phyloP scores from a whole-genome alignment of 2,113 vertebrate species.

The Sander lucioperca region DNA sequence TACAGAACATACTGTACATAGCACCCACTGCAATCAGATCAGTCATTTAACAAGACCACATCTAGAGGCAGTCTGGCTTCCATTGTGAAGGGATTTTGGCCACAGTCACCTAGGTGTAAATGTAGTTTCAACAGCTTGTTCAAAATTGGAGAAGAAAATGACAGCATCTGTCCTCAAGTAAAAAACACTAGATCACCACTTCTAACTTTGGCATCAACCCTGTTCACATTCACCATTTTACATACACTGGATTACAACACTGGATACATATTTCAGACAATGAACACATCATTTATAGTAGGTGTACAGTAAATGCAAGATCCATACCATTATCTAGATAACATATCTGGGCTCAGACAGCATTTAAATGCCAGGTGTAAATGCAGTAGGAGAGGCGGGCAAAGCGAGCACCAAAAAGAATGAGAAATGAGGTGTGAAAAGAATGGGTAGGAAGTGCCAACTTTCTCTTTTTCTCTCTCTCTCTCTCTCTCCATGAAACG shows the following conservation, averaged over 20 bases:
- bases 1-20: background rate
- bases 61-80: background rate
- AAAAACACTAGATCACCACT: slow-evolving; percentile 8
- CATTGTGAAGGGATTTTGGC: too few species aligned
- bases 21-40: background rate
- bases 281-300: slow-evolving; percentile 7
- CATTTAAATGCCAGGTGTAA: slow-evolving; percentile 25
- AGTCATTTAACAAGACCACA: background rate
- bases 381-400: background rate
- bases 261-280: background rate
- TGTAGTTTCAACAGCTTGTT: background rate
- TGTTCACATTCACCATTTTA: background rate
- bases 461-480: background rate
- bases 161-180: slow-evolving; percentile 13
- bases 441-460: slow-evolving; percentile 12
- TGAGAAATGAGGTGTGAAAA: slow-evolving; percentile 34
- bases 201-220: slow-evolving; percentile 1
- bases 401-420: background rate
- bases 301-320: background rate
- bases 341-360: background rate
- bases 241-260: background rate
- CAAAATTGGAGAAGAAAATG: background rate
- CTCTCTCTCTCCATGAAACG: background rate
- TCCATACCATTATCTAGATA: background rate
- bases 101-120: background rate